phyloP scores from a whole-genome alignment of 1,140 invertebrate genomes.

The Orchesella cincta region DNA sequence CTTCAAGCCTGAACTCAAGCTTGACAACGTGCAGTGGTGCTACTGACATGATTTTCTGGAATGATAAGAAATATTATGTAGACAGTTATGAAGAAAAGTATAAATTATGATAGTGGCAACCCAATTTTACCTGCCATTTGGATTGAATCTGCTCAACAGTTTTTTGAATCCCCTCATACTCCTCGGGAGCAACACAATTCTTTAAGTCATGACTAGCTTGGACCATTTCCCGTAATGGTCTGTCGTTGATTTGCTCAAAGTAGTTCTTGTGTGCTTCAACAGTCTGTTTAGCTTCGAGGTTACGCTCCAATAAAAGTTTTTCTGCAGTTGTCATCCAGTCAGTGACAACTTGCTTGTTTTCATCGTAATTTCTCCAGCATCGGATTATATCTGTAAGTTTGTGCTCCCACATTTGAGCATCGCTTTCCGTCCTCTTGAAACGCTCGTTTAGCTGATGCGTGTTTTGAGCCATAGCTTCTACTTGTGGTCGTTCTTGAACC shows the following conservation, averaged over 20 bases:
- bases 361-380: constrained; percentile 82
- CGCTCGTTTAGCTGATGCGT: constrained; percentile 81
- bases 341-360: constrained; percentile 73
- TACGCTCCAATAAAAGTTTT: constrained; percentile 75
- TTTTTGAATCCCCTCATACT: constrained; percentile 66
- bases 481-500: constrained; percentile 70
- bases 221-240: constrained; percentile 77
- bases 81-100: not conserved
- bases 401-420: constrained; percentile 75
- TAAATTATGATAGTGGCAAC: constrained; percentile 48
- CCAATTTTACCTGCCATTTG: constrained; percentile 79
- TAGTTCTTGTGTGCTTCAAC: constrained; percentile 75
- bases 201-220: constrained; percentile 77
- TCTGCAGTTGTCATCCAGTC: constrained; percentile 85
- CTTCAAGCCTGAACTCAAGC: constrained; percentile 84
- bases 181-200: constrained; percentile 66
- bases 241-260: constrained; percentile 80
- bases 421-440: constrained; percentile 72
- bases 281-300: constrained; percentile 76
- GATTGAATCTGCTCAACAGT: constrained; percentile 70
- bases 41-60: constrained; percentile 69
- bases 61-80: constrained; percentile 31
- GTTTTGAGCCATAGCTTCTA: constrained; percentile 67
- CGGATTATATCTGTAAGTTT: constrained; percentile 74
- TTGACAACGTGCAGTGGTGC: constrained; percentile 82